These are phyloP conservation scores for Paradoxurus hermaphroditus DNA, from an alignment of 2,113 vertebrate species.

Conservation along the genomic window DNA sequence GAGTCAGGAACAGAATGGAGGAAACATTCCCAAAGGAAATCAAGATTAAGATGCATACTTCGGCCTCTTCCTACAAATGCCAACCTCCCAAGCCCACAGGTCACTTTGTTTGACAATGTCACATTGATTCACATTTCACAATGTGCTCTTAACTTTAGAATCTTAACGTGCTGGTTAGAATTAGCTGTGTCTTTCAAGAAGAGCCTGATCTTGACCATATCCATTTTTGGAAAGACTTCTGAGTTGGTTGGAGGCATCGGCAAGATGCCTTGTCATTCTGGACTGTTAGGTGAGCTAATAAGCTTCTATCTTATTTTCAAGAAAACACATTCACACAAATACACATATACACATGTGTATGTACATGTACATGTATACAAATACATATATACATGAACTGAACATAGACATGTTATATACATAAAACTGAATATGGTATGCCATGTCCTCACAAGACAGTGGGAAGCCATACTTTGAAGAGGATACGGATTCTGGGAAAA, in stretches of 20 bases:
- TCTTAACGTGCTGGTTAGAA: conserved; percentile 72
- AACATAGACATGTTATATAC: not conserved
- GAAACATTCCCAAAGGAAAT: conserved; percentile 59
- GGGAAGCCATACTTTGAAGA: not conserved
- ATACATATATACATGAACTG: not conserved
- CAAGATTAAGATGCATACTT: conserved; percentile 67
- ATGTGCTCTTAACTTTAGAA: conserved; percentile 68
- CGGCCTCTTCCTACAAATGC: not conserved
- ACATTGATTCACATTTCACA: conserved; percentile 59
- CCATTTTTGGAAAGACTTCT: not conserved
- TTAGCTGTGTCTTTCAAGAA: conserved; percentile 58
- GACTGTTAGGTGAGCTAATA: not conserved
- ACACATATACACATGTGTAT: not conserved
- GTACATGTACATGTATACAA: not conserved
- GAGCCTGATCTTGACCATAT: not conserved
- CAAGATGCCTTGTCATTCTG: not conserved
- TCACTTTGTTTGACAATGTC: conserved; percentile 60
- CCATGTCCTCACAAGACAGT: not conserved
- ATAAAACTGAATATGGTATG: not conserved
- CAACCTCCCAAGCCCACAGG: conserved; percentile 39
- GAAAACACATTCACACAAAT: not conserved
- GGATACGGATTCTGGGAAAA: not conserved
- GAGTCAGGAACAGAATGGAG: conserved; percentile 29
- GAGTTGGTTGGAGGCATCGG: not conserved
- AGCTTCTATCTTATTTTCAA: not conserved